phyloP scores from a whole-genome alignment of 2,113 vertebrate genomes.

The Zosterops borbonicus region DNA sequence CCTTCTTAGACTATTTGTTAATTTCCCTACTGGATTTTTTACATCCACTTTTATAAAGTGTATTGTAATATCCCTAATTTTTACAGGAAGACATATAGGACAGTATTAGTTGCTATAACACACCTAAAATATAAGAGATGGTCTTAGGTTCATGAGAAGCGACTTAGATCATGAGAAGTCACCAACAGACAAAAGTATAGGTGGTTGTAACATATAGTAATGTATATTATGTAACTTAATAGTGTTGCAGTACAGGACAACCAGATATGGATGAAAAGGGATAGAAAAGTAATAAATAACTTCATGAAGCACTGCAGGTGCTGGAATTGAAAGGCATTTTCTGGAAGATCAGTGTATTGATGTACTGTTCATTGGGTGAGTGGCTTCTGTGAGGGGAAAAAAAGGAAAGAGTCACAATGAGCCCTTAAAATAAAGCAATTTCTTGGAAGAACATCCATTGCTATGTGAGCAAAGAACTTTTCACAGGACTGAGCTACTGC shows the following conservation, averaged over 20 bases:
- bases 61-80: neutral
- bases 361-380: neutral
- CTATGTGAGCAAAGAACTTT: neutral
- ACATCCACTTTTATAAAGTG: neutral
- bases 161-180: neutral
- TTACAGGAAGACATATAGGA: neutral
- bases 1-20: neutral
- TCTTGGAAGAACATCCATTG: neutral
- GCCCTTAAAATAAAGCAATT: neutral
- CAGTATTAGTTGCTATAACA: neutral
- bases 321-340: neutral
- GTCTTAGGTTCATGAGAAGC: neutral
- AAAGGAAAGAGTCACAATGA: neutral
- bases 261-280: neutral
- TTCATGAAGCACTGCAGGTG: neutral
- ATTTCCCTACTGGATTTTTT: neutral
- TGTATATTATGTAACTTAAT: neutral
- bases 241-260: neutral
- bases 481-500: neutral
- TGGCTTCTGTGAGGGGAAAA: neutral
- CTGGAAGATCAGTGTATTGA: neutral
- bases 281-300: neutral
- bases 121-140: neutral
- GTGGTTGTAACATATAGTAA: neutral
- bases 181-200: accelerated